Conservation (phyloP, 2,888 invertebrate genomes). For the Eilema griseolum region DNA sequence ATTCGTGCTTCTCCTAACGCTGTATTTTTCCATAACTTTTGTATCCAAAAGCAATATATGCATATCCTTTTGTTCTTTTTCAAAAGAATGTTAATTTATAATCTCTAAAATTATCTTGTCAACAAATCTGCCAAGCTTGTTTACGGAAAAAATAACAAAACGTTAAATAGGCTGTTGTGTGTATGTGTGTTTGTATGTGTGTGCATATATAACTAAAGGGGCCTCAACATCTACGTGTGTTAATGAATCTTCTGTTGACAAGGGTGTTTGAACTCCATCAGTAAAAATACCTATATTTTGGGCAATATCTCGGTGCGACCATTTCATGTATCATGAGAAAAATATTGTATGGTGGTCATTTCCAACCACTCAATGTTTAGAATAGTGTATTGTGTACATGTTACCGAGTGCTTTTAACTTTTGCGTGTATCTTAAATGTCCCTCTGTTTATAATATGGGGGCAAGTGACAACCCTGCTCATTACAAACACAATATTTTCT, state of each 20-base stretch:
- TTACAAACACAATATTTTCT: conserved; percentile 13
- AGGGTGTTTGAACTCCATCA: background rate
- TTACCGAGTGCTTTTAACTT: too few species aligned
- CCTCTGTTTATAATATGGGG: background rate
- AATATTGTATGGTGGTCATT: background rate
- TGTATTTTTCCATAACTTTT: too few species aligned
- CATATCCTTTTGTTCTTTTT: background rate
- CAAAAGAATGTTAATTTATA: background rate
- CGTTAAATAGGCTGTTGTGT: background rate
- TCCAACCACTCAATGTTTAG: too few species aligned
- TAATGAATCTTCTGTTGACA: background rate
- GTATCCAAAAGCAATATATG: too few species aligned
- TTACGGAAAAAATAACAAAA: background rate
- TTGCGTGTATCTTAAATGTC: background rate
- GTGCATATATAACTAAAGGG: background rate
- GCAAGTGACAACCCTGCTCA: conserved; percentile 15
- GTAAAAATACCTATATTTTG: background rate
- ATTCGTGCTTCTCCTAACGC: too few species aligned
- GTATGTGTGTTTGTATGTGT: background rate
- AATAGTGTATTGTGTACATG: too few species aligned
- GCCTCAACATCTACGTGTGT: background rate
- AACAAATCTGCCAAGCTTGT: background rate
- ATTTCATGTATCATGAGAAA: background rate
- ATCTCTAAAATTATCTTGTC: background rate
- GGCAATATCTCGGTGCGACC: background rate